Evolutionary conservation across 1,140 invertebrate species (phyloP), one percentile per base, ranked within the genome.

Genomic region (Cryptotermes secundus): DNA sequence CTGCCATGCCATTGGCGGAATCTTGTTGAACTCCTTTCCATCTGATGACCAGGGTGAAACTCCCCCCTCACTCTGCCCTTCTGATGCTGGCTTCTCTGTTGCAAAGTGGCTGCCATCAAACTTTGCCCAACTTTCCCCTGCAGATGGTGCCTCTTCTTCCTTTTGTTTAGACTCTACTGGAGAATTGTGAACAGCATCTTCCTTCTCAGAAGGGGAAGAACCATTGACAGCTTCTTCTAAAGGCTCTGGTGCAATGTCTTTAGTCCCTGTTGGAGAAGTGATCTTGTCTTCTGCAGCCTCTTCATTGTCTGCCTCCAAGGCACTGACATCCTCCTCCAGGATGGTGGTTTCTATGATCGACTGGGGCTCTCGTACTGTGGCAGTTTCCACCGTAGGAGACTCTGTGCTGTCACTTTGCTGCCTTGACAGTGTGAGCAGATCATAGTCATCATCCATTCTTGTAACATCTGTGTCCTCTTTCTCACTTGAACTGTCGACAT

Each of bases 41-140:
- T 96, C 95, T 0, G 94, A 94, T 2, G 95, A 96, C 93, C 95
- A 95, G 0, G 94, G 94, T 3, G 94, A 95, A 12, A 92, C 91
- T 80, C 90, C 92, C 79, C 92, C 92, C 87, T 91, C 89, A 90
- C 88, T 88, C 88, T 87, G 88, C 84, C 86, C 89, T 85, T 89
- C 90, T 86, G 86, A 89, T 82, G 84, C 89, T 85, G 87, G 90
- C 88, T 88, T 90, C 85, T 90, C 88, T 16, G 87, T 87, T 80
- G 87, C 42, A 12, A 89, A 89, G 14, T 88, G 84, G 35, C 87
- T 87, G 0, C 88, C 87, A 80, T 91, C 91, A 87, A 92, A 92
- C 80, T 91, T 92, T 0, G 90, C 90, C 91, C 91, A 92, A 42
- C 89, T 90, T 12, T 88, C 87, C 45, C 19, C 42, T n/a, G 84